A percentile compares a stretch with the other conserved stretches of the same genome.
These are phyloP conservation scores for Stratiomys singularior DNA, from an alignment of 2,888 invertebrate genomes.

Conservation along the genomic window DNA sequence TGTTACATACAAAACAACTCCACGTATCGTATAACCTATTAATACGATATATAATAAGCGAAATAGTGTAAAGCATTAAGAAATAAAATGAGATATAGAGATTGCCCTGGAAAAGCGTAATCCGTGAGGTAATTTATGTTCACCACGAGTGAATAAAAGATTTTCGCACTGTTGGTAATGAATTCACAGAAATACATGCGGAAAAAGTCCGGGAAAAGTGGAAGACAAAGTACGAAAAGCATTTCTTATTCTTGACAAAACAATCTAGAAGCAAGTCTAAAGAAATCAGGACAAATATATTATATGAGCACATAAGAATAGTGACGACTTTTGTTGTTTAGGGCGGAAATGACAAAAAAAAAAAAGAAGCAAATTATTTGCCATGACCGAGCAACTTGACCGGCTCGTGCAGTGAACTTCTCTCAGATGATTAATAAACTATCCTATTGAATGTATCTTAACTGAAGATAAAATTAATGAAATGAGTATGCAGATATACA, in stretches of 20 bases:
- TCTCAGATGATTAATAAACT: no score
- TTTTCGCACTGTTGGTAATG: background rate
- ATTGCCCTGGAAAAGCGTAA: background rate
- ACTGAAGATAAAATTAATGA: no score
- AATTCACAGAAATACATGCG: background rate
- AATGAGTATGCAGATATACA: no score
- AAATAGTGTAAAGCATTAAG: background rate
- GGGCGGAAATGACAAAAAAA: no score
- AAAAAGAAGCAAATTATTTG: no score
- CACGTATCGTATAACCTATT: background rate
- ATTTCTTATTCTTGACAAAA: no score
- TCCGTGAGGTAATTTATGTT: background rate
- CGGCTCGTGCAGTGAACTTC: no score
- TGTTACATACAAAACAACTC: background rate
- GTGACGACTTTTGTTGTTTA: no score
- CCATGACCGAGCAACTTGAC: no score
- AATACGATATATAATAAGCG: background rate
- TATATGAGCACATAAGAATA: background rate
- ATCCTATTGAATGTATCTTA: no score
- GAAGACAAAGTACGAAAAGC: no score
- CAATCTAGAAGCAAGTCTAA: background rate
- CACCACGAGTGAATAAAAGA: background rate
- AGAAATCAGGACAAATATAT: background rate
- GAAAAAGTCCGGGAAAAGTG: background rate
- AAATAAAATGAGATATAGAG: background rate